A percentile compares a stretch with the other conserved stretches of the same genome.
These are phyloP conservation scores for Gasteruption jaculator DNA, from an alignment of 2,888 invertebrate genomes.

Conservation along the genomic window DNA sequence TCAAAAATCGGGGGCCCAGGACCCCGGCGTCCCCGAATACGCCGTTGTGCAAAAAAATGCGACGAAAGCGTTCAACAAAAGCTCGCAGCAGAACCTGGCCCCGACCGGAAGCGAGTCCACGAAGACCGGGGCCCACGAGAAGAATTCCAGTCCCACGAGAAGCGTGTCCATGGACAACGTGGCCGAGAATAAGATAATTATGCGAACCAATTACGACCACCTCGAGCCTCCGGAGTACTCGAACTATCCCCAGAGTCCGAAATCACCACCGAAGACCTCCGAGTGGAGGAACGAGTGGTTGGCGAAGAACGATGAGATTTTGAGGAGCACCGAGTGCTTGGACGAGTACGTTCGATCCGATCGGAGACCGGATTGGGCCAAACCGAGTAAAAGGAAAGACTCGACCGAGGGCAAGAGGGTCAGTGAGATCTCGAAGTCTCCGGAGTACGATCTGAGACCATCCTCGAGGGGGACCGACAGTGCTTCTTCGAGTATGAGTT, in stretches of 20 bases:
- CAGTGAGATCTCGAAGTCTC: conserved; percentile 35
- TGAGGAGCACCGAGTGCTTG: conserved; percentile 34
- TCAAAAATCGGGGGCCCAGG: conserved; percentile 24
- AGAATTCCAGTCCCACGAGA: conserved; percentile 33
- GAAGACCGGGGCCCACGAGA: conserved; percentile 24
- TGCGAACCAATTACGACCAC: conserved; percentile 28
- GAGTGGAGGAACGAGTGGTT: conserved; percentile 47
- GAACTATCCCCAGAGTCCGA: conserved; percentile 31
- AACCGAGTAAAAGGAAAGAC: conserved; percentile 37
- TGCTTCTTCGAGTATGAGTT: conserved; percentile 46
- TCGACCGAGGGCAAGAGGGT: conserved; percentile 28
- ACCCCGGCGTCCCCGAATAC: conserved; percentile 37
- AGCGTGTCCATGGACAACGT: conserved; percentile 32
- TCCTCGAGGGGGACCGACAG: conserved; percentile 42
- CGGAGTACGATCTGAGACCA: conserved; percentile 41
- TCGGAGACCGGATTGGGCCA: conserved; percentile 44
- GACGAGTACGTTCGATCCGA: conserved; percentile 34
- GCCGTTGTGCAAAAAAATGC: conserved; percentile 43
- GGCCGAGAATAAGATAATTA: conserved; percentile 21
- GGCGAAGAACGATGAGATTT: conserved; percentile 44
- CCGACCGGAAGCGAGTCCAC: conserved; percentile 17
- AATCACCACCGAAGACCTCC: conserved; percentile 43
- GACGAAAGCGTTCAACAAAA: conserved; percentile 18
- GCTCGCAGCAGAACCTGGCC: conserved; percentile 16
- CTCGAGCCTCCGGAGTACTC: conserved; percentile 34